These are phyloP conservation scores for Oligia latruncula DNA, from an alignment of 2,888 invertebrate species.

Conservation along the genomic window DNA sequence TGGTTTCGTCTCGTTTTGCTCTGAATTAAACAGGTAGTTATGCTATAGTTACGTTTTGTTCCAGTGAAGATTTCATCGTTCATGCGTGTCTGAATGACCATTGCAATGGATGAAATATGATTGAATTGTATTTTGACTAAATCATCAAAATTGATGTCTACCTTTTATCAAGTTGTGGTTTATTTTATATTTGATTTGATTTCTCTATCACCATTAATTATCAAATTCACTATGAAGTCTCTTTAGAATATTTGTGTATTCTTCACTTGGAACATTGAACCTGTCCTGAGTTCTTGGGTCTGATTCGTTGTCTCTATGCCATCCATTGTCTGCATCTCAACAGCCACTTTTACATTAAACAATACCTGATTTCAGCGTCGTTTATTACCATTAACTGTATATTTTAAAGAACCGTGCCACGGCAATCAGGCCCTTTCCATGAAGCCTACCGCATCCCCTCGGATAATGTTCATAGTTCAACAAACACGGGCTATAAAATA, in stretches of 20 bases:
- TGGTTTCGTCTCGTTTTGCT: constrained; percentile 67
- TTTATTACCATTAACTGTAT: constrained; percentile 28
- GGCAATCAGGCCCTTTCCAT: constrained; percentile 25
- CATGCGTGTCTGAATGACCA: constrained; percentile 27
- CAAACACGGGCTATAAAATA: constrained; percentile 58
- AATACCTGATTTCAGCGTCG: constrained; percentile 20
- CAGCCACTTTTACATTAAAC: constrained; percentile 12
- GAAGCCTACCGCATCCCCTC: constrained; percentile 45
- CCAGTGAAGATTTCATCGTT: constrained; percentile 29
- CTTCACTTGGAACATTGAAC: not conserved
- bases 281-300: not conserved
- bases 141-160: not conserved
- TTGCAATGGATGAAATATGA: not conserved
- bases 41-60: constrained; percentile 53
- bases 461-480: constrained; percentile 53
- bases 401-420: constrained; percentile 34
- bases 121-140: constrained; percentile 1
- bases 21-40: constrained; percentile 62
- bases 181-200: not conserved
- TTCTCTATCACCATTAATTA: not conserved
- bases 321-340: constrained; percentile 2
- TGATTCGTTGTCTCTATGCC: not conserved
- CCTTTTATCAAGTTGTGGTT: not conserved
- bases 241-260: constrained; percentile 1
- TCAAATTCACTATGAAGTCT: not conserved